These are phyloP conservation scores for Icerya purchasi DNA, from an alignment of 2,888 invertebrate genomes.

Conservation along the genomic window DNA sequence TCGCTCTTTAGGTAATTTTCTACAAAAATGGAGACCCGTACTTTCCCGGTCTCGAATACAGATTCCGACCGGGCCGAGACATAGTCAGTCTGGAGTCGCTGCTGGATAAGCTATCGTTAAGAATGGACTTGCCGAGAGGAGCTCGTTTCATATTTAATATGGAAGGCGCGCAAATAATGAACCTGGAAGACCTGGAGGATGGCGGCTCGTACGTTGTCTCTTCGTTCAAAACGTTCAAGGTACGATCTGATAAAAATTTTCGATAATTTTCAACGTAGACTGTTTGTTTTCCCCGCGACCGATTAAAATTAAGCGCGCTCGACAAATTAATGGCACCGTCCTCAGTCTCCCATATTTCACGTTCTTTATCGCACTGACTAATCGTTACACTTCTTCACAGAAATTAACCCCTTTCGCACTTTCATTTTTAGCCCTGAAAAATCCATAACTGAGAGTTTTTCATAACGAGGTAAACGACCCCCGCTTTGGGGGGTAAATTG, in stretches of 20 bases:
- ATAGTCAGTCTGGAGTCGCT: slow-evolving; percentile 66
- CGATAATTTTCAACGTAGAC: not conserved
- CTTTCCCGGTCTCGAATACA: slow-evolving; percentile 68
- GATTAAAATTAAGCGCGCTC: no score
- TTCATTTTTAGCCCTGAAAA: no score
- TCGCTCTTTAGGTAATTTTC: slow-evolving; percentile 74
- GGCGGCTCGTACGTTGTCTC: slow-evolving; percentile 86
- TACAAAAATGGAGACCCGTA: slow-evolving; percentile 86
- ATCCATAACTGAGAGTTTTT: no score
- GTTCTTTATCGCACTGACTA: no score
- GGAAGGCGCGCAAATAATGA: slow-evolving; percentile 68
- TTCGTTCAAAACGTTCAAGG: slow-evolving; percentile 77
- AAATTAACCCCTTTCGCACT: no score
- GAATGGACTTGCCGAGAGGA: slow-evolving; percentile 69
- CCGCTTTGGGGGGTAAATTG: no score
- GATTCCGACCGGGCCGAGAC: slow-evolving; percentile 72
- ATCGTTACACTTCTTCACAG: no score
- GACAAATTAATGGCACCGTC: no score
- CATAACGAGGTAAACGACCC: no score
- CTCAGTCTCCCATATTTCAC: no score
- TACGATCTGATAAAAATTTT: slow-evolving; percentile 25
- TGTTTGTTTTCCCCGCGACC: not conserved
- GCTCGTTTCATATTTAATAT: slow-evolving; percentile 79
- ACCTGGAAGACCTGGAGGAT: slow-evolving; percentile 66
- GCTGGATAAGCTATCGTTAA: slow-evolving; percentile 63